Base-by-base conservation (phyloP, 2,888 invertebrate species). In the Heteromurus nitidus region DNA sequence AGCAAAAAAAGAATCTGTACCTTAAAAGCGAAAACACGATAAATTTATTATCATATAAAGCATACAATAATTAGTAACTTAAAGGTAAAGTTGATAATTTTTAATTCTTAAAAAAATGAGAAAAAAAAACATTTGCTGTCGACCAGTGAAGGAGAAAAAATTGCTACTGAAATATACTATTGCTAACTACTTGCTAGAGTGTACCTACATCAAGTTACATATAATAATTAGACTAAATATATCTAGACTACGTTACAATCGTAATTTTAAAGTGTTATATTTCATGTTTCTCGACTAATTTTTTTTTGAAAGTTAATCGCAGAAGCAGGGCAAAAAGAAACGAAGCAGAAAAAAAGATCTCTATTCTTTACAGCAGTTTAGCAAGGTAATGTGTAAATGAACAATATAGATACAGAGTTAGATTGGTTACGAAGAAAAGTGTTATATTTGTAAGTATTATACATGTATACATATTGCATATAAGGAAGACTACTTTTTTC, bases 1-100 rank as follows among this genome's bases (percentile, higher is more conserved):
- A 79, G 79, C 30, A 53, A 30, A 79, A 76, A 77, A 76, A 47
- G 30, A n/a, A n/a, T n/a, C 36, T 64, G 79, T 79, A 79, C 79
- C 79, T 79, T 77, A 79, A 76, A 65, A 53, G 64, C 70, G 79
- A 79, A 69, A 75, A 68, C 26, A 53, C 68, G 36, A 64, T 30
- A 64, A 68, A 50, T 42, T 20, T 65, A 31, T 62, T 31, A 65
- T 65, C 18, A 62, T n/a, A n/a, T n/a, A n/a, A n/a, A n/a, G n/a
- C n/a, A n/a, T n/a, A n/a, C n/a, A n/a, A n/a, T n/a, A n/a, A n/a
- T n/a, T n/a, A n/a, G n/a, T n/a, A n/a, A n/a, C n/a, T n/a, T n/a
- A 58, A 47, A 55, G 36, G 44, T 62, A 67, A 53, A 73, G 42
- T 76, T 65, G 31, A 69, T 60, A 42, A 67, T 67, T 44, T 22